Evolutionary conservation across 2,888 invertebrate genomes (phyloP), one percentile per base, ranked within the genome.

Genomic region (Boloria selene): DNA sequence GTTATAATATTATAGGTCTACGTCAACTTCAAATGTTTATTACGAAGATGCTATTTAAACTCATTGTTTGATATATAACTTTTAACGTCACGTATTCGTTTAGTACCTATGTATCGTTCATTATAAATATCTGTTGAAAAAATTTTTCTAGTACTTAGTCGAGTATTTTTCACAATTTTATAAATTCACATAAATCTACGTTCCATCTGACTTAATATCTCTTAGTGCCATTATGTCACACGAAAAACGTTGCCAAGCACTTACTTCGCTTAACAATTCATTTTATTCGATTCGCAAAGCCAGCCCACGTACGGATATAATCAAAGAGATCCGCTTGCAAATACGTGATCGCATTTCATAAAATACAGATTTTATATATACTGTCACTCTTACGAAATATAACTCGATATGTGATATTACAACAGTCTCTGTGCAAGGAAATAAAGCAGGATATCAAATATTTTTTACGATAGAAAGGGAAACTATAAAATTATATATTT

Each of bases 241-340:
- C 63, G 52, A 47, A 59, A 6, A 69, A 72, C 74, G 77, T 81
- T 77, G 77, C 78, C 80, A 81, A 82, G 75, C 75, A 73, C 75
- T 80, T 77, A 76, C 74, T 67, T 71, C 70, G 68, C 75, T 75
- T 72, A 38, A 76, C 74, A 74, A 74, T 75, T 77, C 76, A 69
- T 65, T 69, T 69, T 62, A 62, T 61, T 67, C 55, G 71, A 74
- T 75, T 76, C 80, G 73, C 70, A 73, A 72, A 81, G 79, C 80
- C 82, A 79, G 82, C 75, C 77, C 84, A 86, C 84, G 85, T 85
- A 83, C 79, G 73, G 77, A 76, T 76, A 78, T 79, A 83, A 86
- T 86, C 85, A 84, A 84, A 82, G 79, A 82, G 82, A 85, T 86
- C 83, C 85, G 84, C 77, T 77, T 81, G 76, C 76, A 78, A 78